Base-by-base conservation (phyloP, 2,888 invertebrate genomes). In the Phania funesta region DNA sequence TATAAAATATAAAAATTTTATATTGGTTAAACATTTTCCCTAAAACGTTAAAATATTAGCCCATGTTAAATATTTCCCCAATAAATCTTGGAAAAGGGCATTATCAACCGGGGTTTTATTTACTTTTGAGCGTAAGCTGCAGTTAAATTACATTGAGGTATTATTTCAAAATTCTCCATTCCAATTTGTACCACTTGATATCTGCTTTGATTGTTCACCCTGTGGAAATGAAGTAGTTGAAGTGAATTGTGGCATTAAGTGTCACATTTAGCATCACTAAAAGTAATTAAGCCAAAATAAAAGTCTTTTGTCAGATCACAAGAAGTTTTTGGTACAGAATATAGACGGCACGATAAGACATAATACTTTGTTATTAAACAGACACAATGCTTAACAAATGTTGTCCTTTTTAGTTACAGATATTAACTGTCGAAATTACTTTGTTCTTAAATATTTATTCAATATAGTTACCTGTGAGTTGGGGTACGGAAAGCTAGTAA, bases 211-310 rank as follows among this genome's bases (percentile, higher is more conserved):
- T 35, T 46, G 38, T 29, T 64, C 64, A 44, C 64, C 74, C n/a
- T 74, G 74, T 62, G 81, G 64, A 77, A 77, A 74, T 74, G 77
- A 77, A 68, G 77, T 68, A 78, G 77, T 82, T 78, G 77, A 82
- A 74, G 68, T 77, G 78, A 77, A 77, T 70, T 70, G n/a, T n/a
- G n/a, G n/a, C n/a, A n/a, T n/a, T n/a, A n/a, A n/a, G 77, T 77
- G 74, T 71, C 74, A 82, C 75, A 85, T 84, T 84, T 84, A 79
- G 84, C 83, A 85, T 82, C 85, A 84, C 84, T 85, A 85, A 84
- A 75, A 79, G 79, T 81, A 83, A 84, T 84, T 84, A 81, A 70
- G 74, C 81, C 68, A 78, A 82, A 82, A 73, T 82, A 78, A 70
- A 77, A 74, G 77, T 74, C 81, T 74, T 70, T 74, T 82, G 77